phyloP scores from a whole-genome alignment of 2,888 invertebrate species.

The Taphrorychus bicolor region DNA sequence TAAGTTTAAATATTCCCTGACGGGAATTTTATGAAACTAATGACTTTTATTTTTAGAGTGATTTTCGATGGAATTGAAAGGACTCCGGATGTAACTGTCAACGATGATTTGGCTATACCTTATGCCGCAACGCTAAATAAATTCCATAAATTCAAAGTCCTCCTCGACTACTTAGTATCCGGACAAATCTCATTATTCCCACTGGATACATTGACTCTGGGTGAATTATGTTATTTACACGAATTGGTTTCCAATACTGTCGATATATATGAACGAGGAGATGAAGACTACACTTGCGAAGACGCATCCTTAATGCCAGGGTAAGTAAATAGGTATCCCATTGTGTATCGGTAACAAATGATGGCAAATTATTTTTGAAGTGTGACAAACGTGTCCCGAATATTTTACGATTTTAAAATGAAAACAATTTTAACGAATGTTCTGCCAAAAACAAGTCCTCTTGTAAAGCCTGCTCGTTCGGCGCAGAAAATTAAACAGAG shows the following conservation, averaged over 20 bases:
- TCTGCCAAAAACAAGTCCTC: conserved; percentile 3
- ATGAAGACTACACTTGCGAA: conserved; percentile 63
- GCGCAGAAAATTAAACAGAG: conserved; percentile 5
- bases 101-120: conserved; percentile 57
- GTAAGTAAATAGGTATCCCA: conserved; percentile 30
- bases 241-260: conserved; percentile 67
- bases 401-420: neutral
- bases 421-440: neutral
- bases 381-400: neutral
- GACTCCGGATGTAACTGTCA: conserved; percentile 58
- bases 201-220: conserved; percentile 54
- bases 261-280: conserved; percentile 66
- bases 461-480: neutral
- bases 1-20: neutral
- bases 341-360: neutral
- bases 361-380: neutral
- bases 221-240: conserved; percentile 65
- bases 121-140: conserved; percentile 67
- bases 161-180: conserved; percentile 67
- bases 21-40: neutral
- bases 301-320: conserved; percentile 47
- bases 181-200: conserved; percentile 56
- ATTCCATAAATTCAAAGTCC: conserved; percentile 66
- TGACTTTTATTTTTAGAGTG: conserved; percentile 58
- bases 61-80: conserved; percentile 69